Evolutionary conservation across 1,140 invertebrate genomes (phyloP).

Genomic region (Hycleus cichorii): DNA sequence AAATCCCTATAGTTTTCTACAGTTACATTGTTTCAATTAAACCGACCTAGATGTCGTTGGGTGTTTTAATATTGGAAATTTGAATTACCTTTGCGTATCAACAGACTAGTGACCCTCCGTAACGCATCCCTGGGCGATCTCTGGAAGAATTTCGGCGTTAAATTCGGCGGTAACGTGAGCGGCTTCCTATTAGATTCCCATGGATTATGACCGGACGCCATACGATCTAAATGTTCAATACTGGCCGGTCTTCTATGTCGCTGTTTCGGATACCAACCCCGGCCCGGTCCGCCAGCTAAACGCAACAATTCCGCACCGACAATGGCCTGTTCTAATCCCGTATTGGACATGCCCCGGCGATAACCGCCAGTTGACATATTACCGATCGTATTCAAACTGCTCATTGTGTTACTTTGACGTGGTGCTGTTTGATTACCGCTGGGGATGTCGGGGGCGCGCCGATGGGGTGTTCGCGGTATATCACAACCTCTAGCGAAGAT

Average conservation of each 20-base stretch:
- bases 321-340: constrained; percentile 45
- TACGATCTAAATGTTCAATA: constrained; percentile 73
- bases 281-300: constrained; percentile 66
- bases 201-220: constrained; percentile 47
- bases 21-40: too few species aligned
- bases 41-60: too few species aligned
- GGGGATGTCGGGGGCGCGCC: constrained; percentile 48
- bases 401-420: constrained; percentile 53
- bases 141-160: constrained; percentile 78
- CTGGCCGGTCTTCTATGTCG: constrained; percentile 64
- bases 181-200: constrained; percentile 57
- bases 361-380: constrained; percentile 31
- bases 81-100: constrained; percentile 71
- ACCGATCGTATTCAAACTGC: constrained; percentile 49
- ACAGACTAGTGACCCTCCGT: constrained; percentile 75
- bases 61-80: too few species aligned
- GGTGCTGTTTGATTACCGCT: constrained; percentile 43
- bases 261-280: constrained; percentile 77
- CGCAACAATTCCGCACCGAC: constrained; percentile 68
- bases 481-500: constrained; percentile 74
- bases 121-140: constrained; percentile 76
- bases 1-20: too few species aligned
- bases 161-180: constrained; percentile 71
- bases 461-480: constrained; percentile 65
- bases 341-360: constrained; percentile 25